phyloP scores from a whole-genome alignment of 2,888 invertebrate species.

The Drosophila neotestacea region DNA sequence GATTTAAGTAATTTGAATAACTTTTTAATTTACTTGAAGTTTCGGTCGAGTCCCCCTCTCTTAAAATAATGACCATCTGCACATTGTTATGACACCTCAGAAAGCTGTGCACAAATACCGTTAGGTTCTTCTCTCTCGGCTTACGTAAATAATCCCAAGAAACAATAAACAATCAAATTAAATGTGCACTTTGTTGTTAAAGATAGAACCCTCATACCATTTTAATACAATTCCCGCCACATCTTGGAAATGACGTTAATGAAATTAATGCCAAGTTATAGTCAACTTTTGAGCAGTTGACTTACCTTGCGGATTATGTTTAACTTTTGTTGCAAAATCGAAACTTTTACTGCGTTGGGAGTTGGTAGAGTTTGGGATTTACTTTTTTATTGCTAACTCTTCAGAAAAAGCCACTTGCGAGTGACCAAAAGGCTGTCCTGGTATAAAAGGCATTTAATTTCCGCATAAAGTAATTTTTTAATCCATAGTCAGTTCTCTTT shows the following conservation, averaged over 20 bases:
- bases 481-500: slow-evolving; percentile 25
- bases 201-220: slow-evolving; percentile 3
- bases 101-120: slow-evolving; percentile 20
- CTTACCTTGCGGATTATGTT: slow-evolving; percentile 60
- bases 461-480: slow-evolving; percentile 61
- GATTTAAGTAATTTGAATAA: slow-evolving; percentile 36
- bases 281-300: slow-evolving; percentile 52
- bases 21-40: slow-evolving; percentile 51
- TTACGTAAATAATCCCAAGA: slow-evolving; percentile 9
- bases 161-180: slow-evolving; percentile 67
- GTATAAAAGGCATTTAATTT: slow-evolving; percentile 28
- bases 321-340: slow-evolving; percentile 53
- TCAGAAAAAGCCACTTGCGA: slow-evolving; percentile 26
- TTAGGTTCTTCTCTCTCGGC: not conserved
- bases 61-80: slow-evolving; percentile 19
- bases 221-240: not conserved
- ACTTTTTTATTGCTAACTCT: not conserved
- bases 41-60: not conserved
- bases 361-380: not conserved
- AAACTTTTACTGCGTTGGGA: slow-evolving; percentile 42
- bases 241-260: slow-evolving; percentile 58
- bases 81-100: slow-evolving; percentile 43
- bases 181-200: slow-evolving; percentile 45
- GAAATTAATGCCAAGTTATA: slow-evolving; percentile 65
- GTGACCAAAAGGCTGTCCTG: slow-evolving; percentile 22